phyloP scores from a whole-genome alignment of 2,797 vertebrate species.

The Cynopterus sphinx region DNA sequence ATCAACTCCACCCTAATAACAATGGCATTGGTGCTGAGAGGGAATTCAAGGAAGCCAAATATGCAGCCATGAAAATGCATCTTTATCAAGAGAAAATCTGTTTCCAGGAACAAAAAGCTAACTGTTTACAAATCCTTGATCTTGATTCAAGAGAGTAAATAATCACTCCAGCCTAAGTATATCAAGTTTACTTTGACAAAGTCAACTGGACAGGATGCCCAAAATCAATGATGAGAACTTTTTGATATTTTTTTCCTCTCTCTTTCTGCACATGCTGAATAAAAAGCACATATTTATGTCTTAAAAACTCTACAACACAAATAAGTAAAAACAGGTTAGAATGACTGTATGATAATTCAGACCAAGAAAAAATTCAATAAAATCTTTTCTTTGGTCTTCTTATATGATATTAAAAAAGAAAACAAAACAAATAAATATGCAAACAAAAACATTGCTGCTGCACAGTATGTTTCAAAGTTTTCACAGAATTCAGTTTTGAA shows the following conservation, averaged over 20 bases:
- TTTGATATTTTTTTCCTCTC: not conserved
- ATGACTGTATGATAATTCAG: not conserved
- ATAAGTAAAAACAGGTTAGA: not conserved
- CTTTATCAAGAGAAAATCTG: not conserved
- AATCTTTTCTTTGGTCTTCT: not conserved
- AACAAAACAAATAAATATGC: not conserved
- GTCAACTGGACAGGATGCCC: not conserved
- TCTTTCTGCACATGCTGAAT: not conserved
- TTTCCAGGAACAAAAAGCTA: not conserved
- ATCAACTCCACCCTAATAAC: not conserved
- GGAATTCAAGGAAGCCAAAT: not conserved
- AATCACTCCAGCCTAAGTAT: not conserved
- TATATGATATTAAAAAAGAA: not conserved
- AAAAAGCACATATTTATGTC: not conserved
- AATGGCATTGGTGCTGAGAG: not conserved
- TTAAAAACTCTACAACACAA: not conserved
- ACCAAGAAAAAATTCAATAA: constrained; percentile 7
- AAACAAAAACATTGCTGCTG: not conserved
- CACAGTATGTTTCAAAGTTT: not conserved
- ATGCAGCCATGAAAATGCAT: not conserved
- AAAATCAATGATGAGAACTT: not conserved
- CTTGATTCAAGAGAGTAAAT: not conserved
- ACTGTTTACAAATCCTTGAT: not conserved
- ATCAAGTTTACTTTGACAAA: not conserved
- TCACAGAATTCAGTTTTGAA: not conserved